Conservation (phyloP, 2,113 vertebrate genomes). For the Gadus macrocephalus region DNA sequence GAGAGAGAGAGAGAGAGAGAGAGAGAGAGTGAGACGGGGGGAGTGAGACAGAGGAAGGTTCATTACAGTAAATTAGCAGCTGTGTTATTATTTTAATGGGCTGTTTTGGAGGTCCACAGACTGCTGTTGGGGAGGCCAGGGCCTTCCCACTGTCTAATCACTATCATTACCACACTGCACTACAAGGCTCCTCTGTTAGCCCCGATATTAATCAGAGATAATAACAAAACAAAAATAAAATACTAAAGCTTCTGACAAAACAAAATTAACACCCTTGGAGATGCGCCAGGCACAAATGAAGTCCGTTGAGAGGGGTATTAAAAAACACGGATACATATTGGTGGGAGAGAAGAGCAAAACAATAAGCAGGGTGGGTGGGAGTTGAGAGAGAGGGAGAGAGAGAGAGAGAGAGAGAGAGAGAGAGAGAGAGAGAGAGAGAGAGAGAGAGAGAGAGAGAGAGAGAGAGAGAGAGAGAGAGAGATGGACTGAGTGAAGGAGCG, state of each 20-base stretch:
- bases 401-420: conserved; percentile 3
- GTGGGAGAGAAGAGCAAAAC: background rate
- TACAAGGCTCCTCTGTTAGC: conserved; percentile 64
- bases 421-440: background rate
- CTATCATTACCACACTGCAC: conserved; percentile 64
- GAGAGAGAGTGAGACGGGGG: conserved; percentile 7
- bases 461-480: background rate
- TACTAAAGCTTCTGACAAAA: conserved; percentile 76
- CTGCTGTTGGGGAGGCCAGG: conserved; percentile 50
- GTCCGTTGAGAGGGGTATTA: conserved; percentile 69
- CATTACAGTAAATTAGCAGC: conserved; percentile 60
- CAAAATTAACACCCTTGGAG: conserved; percentile 67
- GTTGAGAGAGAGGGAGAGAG: background rate
- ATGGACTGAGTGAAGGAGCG: no score
- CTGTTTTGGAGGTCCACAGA: conserved; percentile 60
- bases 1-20: conserved; percentile 17
- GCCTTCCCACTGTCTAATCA: conserved; percentile 69
- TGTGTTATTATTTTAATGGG: conserved; percentile 74
- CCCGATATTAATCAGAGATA: conserved; percentile 71
- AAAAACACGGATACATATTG: conserved; percentile 50
- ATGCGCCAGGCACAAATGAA: conserved; percentile 58
- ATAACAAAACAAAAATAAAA: conserved; percentile 18
- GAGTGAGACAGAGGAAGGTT: background rate
- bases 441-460: no score
- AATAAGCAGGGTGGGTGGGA: background rate